phyloP scores from a whole-genome alignment of 2,113 vertebrate species.

The Limanda limanda region DNA sequence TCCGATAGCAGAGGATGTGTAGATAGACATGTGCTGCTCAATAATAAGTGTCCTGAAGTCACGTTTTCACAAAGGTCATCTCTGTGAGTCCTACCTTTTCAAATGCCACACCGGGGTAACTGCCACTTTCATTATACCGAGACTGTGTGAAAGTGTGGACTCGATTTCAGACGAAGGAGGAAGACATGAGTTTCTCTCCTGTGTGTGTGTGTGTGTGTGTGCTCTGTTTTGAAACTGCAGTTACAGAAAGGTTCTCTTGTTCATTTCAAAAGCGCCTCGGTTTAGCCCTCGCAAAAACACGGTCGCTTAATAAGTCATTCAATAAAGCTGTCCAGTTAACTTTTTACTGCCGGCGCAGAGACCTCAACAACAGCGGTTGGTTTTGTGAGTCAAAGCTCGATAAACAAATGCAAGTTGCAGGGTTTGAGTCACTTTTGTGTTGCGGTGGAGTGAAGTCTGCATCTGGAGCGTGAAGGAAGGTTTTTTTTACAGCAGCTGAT shows the following conservation, averaged over 20 bases:
- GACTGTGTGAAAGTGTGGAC: conserved; percentile 49
- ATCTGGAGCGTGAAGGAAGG: conserved; percentile 18
- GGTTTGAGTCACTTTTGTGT: conserved; percentile 38
- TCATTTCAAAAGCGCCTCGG: conserved; percentile 65
- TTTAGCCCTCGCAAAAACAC: conserved; percentile 61
- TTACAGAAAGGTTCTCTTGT: conserved; percentile 66
- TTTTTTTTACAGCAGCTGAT: conserved; percentile 19
- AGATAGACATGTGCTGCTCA: conserved; percentile 18
- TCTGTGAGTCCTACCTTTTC: conserved; percentile 38
- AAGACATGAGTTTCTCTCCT: conserved; percentile 1
- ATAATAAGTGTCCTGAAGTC: conserved; percentile 18
- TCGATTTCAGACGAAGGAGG: conserved; percentile 54
- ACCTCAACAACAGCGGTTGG: conserved; percentile 40
- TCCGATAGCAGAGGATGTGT: background rate
- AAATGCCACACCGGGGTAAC: conserved; percentile 61
- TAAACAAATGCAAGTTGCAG: conserved; percentile 30
- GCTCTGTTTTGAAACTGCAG: background rate
- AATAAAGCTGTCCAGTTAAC: conserved; percentile 71
- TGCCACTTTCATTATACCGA: conserved; percentile 62
- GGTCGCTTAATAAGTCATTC: conserved; percentile 73
- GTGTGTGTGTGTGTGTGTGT: no score
- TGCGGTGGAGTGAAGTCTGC: background rate
- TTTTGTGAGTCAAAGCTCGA: conserved; percentile 38
- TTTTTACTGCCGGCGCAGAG: conserved; percentile 63
- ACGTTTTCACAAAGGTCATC: conserved; percentile 55